Base-by-base conservation (phyloP, 2,888 invertebrate genomes). In the Ophion ellenae region DNA sequence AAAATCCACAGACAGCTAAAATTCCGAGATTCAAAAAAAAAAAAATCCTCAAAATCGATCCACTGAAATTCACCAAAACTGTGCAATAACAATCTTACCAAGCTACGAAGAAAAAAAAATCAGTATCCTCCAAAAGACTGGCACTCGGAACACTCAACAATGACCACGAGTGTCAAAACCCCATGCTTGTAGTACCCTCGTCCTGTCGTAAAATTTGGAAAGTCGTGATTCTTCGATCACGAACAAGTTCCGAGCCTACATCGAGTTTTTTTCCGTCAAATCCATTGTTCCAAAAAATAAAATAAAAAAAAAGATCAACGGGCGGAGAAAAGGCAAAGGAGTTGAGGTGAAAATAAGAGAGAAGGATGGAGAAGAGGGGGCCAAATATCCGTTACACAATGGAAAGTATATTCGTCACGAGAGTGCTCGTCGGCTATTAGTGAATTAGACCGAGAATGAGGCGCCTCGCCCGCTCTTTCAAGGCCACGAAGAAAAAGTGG, bases 391-490 rank as follows among this genome's bases (percentile, higher is more conserved):
- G 91, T 94, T 93, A 93, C 92, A 94, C 93, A 93, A 93, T 94
- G 93, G 93, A 94, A 94, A 94, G 93, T 94, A 53, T 53, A 92
- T 92, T 92, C 91, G 91, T 93, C 91, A 91, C 89, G 92, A 92
- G 90, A 91, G 84, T 84, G 81, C 85, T 78, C 61, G 86, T 71
- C 81, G 90, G 90, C 90, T 91, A 92, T 91, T 91, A 90, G 91
- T 87, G 93, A 94, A 94, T 92, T 92, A 93, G 94, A 94, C 92
- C 93, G 92, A 90, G 91, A 92, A 93, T 91, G 92, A 89, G 88
- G 79, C 83, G 86, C 86, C 77, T 83, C 11, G 9, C 24, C 24
- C 87, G 89, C 90, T 91, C 89, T 91, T 92, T 92, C 93, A 93
- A 93, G 93, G 93, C 92, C 92, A 90, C 90, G 89, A 90, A 89